Base-by-base conservation (phyloP, 2,888 invertebrate species). In the Nasonovia ribisnigri region DNA sequence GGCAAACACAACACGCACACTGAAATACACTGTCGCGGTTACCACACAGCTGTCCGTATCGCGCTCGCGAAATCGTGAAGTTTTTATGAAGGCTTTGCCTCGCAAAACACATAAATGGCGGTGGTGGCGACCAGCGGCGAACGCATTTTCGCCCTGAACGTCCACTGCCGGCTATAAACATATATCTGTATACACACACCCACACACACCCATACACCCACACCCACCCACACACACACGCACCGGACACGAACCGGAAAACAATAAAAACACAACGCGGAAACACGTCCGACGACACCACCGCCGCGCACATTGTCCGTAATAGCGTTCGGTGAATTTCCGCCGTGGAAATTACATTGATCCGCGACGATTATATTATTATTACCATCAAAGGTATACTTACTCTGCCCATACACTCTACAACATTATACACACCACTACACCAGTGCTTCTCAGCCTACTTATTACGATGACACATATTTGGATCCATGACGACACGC, bases 31-130 rank as follows among this genome's bases (percentile, higher is more conserved):
- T 26, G 26, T 8, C 54, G 54, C 6, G 24, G 54, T 26, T 26
- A 26, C 57, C 57, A 8, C 20, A 42, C 36, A 36, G 20, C 36
- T 36, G 36, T 11, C 60, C 46, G 57, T 60, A 54, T 60, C 43
- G 67, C 11, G 90, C 0, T 36, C 36, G 67, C 36, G 90, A 77
- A 90, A 90, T 90, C n/a, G 90, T 77, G 90, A 67, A 48, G 90
- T 67, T 90, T 67, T 77, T 90, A 77, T n/a, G 46, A 36, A 57
- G 57, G 26, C 29, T 86, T 46, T 46, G 46, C 29, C 36, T 29
- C 20, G 77, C 36, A 77, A 77, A 90, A 67, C 90, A 48, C 20
- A 90, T 48, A 36, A 48, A 90, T 36, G 67, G 8, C n/a, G 10
- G 42, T 57, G 26, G 29, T 57, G 16, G 16, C 1, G 42, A 77